A percentile compares a stretch with the other conserved stretches of the same genome.
phyloP scores from a whole-genome alignment of 2,113 vertebrate genomes.

The Cyphomyrus discorhynchus region DNA sequence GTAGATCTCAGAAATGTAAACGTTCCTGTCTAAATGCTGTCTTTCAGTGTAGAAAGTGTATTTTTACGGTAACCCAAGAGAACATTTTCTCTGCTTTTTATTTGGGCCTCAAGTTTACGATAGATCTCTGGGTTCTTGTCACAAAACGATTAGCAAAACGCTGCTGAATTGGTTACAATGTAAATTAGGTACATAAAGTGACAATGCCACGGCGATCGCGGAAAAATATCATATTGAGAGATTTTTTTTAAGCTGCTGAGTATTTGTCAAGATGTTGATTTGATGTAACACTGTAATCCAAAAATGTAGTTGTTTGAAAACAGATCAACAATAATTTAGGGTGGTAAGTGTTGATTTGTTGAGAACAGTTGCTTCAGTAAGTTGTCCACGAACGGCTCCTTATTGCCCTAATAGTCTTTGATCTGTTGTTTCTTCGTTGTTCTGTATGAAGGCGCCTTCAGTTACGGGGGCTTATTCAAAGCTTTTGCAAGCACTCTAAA shows the following conservation, averaged over 20 bases:
- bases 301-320: not conserved
- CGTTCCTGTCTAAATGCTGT: not conserved
- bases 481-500: slow-evolving; percentile 11
- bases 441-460: slow-evolving; percentile 4
- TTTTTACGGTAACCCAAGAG: not conserved
- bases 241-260: not conserved
- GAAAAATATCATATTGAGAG: not conserved
- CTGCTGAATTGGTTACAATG: not conserved
- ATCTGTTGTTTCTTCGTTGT: not conserved
- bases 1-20: not conserved
- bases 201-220: not conserved
- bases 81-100: not conserved
- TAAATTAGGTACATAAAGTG: not conserved
- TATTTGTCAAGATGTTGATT: not conserved
- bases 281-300: not conserved
- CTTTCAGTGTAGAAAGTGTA: not conserved
- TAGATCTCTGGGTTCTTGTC: slow-evolving; percentile 34
- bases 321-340: not conserved
- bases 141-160: not conserved
- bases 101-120: slow-evolving; percentile 28
- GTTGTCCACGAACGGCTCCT: not conserved
- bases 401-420: not conserved
- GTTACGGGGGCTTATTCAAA: slow-evolving; percentile 10
- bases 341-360: not conserved
- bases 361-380: not conserved